Evolutionary conservation across 2,797 vertebrate species (phyloP).

Genomic region (Calcarius lapponicus): DNA sequence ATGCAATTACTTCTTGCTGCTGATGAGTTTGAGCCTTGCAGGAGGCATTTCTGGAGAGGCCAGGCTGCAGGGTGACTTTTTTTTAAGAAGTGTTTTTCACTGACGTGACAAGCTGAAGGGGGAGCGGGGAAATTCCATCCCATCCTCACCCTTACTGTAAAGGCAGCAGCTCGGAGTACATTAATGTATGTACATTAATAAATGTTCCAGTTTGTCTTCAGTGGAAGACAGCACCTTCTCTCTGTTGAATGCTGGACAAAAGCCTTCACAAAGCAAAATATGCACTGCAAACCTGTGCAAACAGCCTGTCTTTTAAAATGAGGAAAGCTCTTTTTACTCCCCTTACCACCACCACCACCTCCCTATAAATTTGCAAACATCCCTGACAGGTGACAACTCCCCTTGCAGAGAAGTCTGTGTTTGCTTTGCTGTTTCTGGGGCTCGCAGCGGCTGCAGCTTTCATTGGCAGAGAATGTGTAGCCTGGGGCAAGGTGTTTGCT

Average conservation of each 20-base stretch:
- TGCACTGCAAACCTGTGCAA: conserved; percentile 77
- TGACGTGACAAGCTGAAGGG: background rate
- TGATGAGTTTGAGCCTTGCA: background rate
- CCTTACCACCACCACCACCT: conserved; percentile 50
- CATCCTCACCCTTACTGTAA: conserved; percentile 29
- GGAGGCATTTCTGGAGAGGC: background rate
- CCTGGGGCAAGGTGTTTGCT: conserved; percentile 86
- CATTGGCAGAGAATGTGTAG: conserved; percentile 76
- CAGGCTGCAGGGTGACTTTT: background rate
- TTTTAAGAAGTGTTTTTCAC: background rate
- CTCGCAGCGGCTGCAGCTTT: conserved; percentile 78
- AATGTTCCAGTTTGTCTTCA: conserved; percentile 38
- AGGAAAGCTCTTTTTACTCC: conserved; percentile 69
- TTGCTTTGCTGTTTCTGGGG: conserved; percentile 79
- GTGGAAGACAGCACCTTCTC: conserved; percentile 40
- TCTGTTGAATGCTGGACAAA: conserved; percentile 57
- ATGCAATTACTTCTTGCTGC: background rate
- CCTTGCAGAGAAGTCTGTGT: conserved; percentile 70
- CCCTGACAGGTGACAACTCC: conserved; percentile 78
- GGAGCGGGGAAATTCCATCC: conserved; percentile 18
- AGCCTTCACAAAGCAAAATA: conserved; percentile 69
- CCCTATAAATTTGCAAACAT: conserved; percentile 77
- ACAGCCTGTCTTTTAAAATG: conserved; percentile 70
- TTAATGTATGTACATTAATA: conserved; percentile 50
- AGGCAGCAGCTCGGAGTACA: background rate